phyloP scores from a whole-genome alignment of 2,797 vertebrate species.

The Sebastes kiyomatsui region DNA sequence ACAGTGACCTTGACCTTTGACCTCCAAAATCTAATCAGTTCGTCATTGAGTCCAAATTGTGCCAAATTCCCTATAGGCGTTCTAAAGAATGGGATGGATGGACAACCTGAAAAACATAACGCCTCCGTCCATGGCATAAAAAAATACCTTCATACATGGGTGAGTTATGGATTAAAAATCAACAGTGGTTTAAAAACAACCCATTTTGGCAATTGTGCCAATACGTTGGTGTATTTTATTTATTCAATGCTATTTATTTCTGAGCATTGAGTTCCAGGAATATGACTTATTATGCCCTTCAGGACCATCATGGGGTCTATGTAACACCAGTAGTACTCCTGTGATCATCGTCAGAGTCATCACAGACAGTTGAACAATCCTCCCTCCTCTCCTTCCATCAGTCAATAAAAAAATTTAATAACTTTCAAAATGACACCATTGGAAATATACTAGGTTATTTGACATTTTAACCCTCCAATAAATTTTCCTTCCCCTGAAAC shows the following conservation, averaged over 20 bases:
- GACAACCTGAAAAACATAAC: too few relatives aligned
- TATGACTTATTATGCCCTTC: background rate
- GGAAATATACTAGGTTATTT: background rate
- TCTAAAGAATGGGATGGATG: too few relatives aligned
- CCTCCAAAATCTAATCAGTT: too few relatives aligned
- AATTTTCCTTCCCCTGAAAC: background rate
- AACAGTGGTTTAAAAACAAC: too few relatives aligned
- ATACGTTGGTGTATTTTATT: background rate
- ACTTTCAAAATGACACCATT: background rate
- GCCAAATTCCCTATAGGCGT: too few relatives aligned
- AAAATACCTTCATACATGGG: background rate
- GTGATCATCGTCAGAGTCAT: background rate
- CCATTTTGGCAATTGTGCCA: background rate
- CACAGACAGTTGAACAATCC: background rate
- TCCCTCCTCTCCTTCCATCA: background rate
- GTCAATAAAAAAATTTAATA: background rate
- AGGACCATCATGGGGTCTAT: background rate
- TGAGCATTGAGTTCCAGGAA: background rate
- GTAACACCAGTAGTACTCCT: background rate
- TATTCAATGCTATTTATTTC: too few relatives aligned
- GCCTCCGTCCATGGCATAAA: too few relatives aligned
- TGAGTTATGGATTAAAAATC: background rate
- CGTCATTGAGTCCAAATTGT: too few relatives aligned
- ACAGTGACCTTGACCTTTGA: too few relatives aligned
- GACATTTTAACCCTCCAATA: background rate